Conservation (phyloP, 1,140 invertebrate genomes). For the Wasmannia auropunctata region DNA sequence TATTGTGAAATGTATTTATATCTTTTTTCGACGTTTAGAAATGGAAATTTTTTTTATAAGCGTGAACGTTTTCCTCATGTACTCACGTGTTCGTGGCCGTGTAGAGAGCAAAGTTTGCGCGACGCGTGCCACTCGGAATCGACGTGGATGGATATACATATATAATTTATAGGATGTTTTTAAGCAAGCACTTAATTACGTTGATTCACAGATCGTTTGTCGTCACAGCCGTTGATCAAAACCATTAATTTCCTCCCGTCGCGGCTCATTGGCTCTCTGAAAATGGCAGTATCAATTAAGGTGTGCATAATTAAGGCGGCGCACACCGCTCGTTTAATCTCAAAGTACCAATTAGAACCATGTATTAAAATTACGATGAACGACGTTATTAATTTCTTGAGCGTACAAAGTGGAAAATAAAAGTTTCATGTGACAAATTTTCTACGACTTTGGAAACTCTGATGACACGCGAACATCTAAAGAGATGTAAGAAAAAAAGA, state of each 20-base stretch:
- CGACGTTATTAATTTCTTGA: not conserved
- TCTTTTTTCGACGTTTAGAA: not conserved
- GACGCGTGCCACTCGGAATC: not conserved
- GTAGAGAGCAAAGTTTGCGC: not conserved
- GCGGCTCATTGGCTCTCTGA: not conserved
- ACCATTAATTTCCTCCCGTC: not conserved
- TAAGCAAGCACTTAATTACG: not conserved
- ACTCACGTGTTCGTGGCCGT: no score
- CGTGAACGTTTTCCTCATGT: not conserved
- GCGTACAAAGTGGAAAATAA: not conserved
- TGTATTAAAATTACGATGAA: no score
- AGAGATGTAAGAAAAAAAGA: not conserved
- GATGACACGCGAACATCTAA: not conserved
- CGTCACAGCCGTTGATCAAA: not conserved
- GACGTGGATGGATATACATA: not conserved
- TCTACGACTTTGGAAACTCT: not conserved
- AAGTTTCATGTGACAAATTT: not conserved
- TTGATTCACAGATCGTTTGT: not conserved
- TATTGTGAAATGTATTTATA: slow-evolving; percentile 1
- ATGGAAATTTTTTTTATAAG: not conserved
- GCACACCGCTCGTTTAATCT: not conserved
- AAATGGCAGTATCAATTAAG: not conserved
- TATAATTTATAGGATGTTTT: not conserved
- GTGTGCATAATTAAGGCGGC: not conserved
- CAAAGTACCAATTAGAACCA: not conserved